phyloP scores from a whole-genome alignment of 2,113 vertebrate species.

The Triplophysa tibetana region DNA sequence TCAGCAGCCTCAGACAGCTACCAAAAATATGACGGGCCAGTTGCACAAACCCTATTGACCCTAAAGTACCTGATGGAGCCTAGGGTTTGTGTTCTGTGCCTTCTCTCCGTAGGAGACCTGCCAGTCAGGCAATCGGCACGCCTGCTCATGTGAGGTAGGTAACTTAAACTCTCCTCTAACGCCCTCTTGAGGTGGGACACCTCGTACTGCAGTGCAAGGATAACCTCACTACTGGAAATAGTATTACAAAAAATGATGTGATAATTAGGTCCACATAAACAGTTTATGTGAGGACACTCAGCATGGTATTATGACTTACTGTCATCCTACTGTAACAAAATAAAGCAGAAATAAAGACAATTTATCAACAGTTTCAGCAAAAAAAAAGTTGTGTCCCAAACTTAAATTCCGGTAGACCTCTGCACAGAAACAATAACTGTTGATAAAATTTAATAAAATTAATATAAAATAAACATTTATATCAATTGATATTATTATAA shows the following conservation, averaged over 20 bases:
- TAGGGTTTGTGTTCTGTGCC: slow-evolving; percentile 50
- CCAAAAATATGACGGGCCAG: background rate
- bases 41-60: background rate
- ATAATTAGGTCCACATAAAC: background rate
- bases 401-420: too few relatives aligned
- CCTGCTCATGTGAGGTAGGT: slow-evolving; percentile 67
- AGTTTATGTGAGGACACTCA: background rate
- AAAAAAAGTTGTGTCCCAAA: too few relatives aligned
- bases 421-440: too few relatives aligned
- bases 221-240: slow-evolving; percentile 64
- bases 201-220: slow-evolving; percentile 71
- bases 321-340: background rate
- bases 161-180: slow-evolving; percentile 68
- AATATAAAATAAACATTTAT: too few relatives aligned
- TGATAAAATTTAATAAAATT: too few relatives aligned
- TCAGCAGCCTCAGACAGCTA: background rate
- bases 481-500: too few relatives aligned
- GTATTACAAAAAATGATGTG: background rate
- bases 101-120: slow-evolving; percentile 58
- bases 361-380: too few relatives aligned
- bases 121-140: slow-evolving; percentile 65
- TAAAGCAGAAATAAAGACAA: too few relatives aligned
- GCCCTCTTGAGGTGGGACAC: slow-evolving; percentile 71
- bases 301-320: background rate
- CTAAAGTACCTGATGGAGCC: slow-evolving; percentile 58